Evolutionary conservation across 2,113 vertebrate genomes (phyloP), one percentile per base, ranked within the genome.

Genomic region (Entelurus aequoreus): DNA sequence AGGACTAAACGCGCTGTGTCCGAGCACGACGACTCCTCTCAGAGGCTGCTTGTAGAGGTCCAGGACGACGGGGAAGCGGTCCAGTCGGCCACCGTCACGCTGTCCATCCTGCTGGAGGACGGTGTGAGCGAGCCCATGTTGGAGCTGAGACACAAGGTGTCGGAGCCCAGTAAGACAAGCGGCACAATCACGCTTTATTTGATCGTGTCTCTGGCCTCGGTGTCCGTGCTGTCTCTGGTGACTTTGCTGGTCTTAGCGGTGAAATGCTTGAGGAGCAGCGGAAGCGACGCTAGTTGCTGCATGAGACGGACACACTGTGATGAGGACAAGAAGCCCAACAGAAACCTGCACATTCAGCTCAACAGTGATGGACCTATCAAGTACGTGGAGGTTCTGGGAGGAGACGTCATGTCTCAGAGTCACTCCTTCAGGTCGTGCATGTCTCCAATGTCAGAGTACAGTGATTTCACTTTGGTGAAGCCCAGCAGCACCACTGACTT

Each of bases 401-500:
- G 90, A 72, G 88, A 90, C 79, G 85, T 88, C 36, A 79, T 92
- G 60, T 91, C 91, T 1, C 92, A 88, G 77, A 89, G 87, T 79
- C 86, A 88, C 75, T 86, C 90, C 48, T 93, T 92, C 83, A 88
- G 92, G 70, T 92, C 92, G 55, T 93, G 90, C 65, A 89, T 93
- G 74, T 94, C 92, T 52, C 91, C 91, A 0, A 89, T 91, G 75
- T 93, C 93, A 47, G 91, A 92, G 78, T 91, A 91, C 89, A 92
- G 93, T 75, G 92, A 93, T 65, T 91, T 94, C 82, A 89, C 91
- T 66, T 81, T 94, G 77, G 85, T 92, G 68, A 93, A 91, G 62
- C 91, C 92, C 68, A 86, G 80, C 75, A 86, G 84, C 77, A 86
- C 83, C 69, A 79, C 76, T n/a, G 85, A 84, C 69, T 86, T 86